phyloP scores from a whole-genome alignment of 2,113 vertebrate genomes.

The Marmota flaviventris region DNA sequence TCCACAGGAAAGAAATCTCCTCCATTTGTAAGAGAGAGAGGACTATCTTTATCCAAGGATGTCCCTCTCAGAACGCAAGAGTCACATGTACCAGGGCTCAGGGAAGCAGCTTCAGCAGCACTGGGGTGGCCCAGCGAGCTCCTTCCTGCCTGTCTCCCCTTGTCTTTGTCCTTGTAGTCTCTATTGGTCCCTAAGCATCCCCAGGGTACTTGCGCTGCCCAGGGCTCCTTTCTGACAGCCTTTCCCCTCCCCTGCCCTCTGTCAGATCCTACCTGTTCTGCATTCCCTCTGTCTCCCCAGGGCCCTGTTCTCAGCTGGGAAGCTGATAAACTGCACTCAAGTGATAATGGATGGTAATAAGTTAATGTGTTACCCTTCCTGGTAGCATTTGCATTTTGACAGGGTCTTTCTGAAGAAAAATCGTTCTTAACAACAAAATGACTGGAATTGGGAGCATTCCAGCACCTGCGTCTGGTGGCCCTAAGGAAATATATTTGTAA shows the following conservation, averaged over 20 bases:
- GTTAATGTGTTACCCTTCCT: constrained; percentile 75
- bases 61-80: neutral
- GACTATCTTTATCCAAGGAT: neutral
- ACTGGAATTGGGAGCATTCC: constrained; percentile 19
- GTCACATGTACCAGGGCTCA: neutral
- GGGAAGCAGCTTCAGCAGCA: neutral
- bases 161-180: neutral
- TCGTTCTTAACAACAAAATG: constrained; percentile 48
- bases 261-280: neutral
- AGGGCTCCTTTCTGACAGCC: too few relatives aligned
- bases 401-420: constrained; percentile 72
- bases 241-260: neutral
- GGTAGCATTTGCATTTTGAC: constrained; percentile 78
- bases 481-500: constrained; percentile 30
- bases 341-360: constrained; percentile 81
- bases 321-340: constrained; percentile 71
- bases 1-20: neutral
- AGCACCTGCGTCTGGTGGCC: neutral
- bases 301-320: constrained; percentile 71
- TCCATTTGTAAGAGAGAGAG: neutral
- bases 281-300: neutral
- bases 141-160: neutral
- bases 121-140: rapidly evolving
- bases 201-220: neutral
- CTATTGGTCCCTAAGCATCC: too few relatives aligned